Evolutionary conservation across 2,113 vertebrate genomes (phyloP).

Genomic region (Boleophthalmus pectinirostris): DNA sequence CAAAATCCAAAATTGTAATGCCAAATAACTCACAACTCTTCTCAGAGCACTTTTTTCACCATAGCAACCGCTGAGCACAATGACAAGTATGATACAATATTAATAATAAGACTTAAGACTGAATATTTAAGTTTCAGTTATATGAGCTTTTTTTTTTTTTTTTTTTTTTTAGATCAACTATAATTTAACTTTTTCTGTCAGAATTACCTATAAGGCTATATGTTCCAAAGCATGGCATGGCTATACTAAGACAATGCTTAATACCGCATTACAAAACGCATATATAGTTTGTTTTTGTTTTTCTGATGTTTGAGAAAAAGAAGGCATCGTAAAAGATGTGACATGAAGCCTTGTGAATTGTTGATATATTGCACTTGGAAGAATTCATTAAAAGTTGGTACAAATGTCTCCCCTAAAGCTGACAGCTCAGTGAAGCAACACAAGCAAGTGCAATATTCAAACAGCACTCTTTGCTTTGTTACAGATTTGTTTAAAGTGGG

Average conservation of each 20-base stretch:
- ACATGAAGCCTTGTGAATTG: conserved; percentile 25
- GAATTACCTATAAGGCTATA: background rate
- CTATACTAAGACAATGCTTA: background rate
- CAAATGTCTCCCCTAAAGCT: conserved; percentile 39
- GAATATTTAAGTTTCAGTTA: too few species aligned
- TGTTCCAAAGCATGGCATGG: background rate
- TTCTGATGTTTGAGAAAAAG: background rate
- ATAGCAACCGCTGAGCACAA: too few species aligned
- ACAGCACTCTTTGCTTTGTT: conserved; percentile 37
- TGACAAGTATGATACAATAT: too few species aligned
- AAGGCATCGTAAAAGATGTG: background rate
- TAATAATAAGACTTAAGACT: too few species aligned
- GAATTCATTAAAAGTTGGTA: conserved; percentile 42
- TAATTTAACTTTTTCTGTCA: background rate
- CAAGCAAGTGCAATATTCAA: conserved; percentile 36
- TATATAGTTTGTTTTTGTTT: background rate
- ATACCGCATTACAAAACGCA: background rate
- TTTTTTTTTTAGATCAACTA: too few species aligned
- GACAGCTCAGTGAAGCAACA: conserved; percentile 41
- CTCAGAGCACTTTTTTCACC: too few species aligned
- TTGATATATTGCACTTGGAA: conserved; percentile 32
- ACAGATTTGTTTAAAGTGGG: conserved; percentile 38
- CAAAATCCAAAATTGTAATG: too few species aligned
- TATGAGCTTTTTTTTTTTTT: too few species aligned
- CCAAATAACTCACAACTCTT: too few species aligned